Evolutionary conservation across 2,888 invertebrate species (phyloP).

Genomic region (Ormyrus thymus): DNA sequence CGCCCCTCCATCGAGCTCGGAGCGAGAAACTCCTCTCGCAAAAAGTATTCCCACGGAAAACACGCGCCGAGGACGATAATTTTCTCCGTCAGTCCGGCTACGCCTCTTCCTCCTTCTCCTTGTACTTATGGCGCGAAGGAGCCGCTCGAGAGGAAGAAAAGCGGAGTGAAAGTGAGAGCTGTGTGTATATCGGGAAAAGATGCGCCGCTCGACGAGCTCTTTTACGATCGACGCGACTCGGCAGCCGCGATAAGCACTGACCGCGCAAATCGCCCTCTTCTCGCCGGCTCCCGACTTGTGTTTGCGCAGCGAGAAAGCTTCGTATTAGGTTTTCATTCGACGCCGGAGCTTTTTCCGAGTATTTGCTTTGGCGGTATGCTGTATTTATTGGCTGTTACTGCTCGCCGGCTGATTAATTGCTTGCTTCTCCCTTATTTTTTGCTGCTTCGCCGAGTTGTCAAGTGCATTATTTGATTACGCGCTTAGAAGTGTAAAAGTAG

Average conservation of each 20-base stretch:
- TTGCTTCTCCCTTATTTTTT: no score
- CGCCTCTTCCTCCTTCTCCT: constrained; percentile 13
- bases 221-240: not conserved
- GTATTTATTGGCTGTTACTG: no score
- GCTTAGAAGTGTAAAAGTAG: no score
- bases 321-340: constrained; percentile 25
- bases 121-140: not conserved
- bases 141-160: constrained; percentile 14
- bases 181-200: not conserved
- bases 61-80: constrained; percentile 13
- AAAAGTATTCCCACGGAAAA: constrained; percentile 5
- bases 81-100: constrained; percentile 25
- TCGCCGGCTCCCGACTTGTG: not conserved
- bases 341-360: no score
- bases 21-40: not conserved
- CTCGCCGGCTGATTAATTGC: no score
- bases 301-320: not conserved
- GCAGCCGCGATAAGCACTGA: constrained; percentile 17
- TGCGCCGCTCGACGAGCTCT: not conserved
- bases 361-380: no score
- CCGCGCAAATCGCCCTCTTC: not conserved
- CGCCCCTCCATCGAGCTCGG: no score
- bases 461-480: no score
- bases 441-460: no score
- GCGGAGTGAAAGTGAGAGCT: constrained; percentile 21